phyloP scores from a whole-genome alignment of 2,888 invertebrate species.

The Eupithecia subfuscata region DNA sequence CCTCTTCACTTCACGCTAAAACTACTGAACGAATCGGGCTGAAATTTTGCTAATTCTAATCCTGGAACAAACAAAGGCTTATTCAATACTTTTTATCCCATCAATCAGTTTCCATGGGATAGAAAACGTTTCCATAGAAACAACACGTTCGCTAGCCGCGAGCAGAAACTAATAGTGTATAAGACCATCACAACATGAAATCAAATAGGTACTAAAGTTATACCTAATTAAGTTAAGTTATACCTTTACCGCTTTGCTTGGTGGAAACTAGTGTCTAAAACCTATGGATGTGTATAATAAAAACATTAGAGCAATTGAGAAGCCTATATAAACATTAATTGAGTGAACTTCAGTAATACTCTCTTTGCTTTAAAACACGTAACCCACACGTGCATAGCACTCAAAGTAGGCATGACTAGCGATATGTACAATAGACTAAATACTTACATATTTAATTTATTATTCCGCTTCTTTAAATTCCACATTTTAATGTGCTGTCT shows the following conservation, averaged over 20 bases:
- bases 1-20: too few relatives aligned
- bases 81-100: too few relatives aligned
- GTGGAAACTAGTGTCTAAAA: neutral
- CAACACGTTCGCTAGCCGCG: too few relatives aligned
- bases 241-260: neutral
- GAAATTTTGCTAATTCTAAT: too few relatives aligned
- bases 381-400: neutral
- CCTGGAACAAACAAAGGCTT: too few relatives aligned
- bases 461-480: slow-evolving; percentile 14
- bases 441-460: neutral
- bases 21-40: too few relatives aligned
- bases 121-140: too few relatives aligned
- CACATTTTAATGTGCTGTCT: slow-evolving; percentile 17
- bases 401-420: neutral
- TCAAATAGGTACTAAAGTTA: too few relatives aligned
- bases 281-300: neutral
- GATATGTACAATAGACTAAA: neutral
- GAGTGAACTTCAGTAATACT: neutral
- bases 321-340: neutral
- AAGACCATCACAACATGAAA: neutral
- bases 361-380: neutral
- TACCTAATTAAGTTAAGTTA: too few relatives aligned
- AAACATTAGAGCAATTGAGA: neutral
- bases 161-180: too few relatives aligned
- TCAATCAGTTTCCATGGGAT: too few relatives aligned